Evolutionary conservation across 2,888 invertebrate species (phyloP).

Genomic region (Cephus sareptanus): DNA sequence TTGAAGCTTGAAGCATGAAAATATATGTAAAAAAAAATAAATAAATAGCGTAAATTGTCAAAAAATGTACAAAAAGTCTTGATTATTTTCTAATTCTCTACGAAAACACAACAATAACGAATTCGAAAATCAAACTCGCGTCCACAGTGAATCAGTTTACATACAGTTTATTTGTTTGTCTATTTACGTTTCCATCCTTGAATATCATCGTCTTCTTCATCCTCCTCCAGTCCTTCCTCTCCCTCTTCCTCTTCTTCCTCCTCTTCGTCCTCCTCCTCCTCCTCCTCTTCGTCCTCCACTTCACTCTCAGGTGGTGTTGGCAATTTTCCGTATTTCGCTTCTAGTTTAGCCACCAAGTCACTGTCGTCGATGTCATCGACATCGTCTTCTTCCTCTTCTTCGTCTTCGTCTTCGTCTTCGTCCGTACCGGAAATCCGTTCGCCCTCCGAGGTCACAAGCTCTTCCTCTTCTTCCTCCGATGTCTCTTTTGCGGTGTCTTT

Average conservation of each 20-base stretch:
- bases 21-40: not conserved
- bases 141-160: not conserved
- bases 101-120: not conserved
- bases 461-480: conserved; percentile 16
- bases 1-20: not conserved
- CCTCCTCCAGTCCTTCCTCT: conserved; percentile 48
- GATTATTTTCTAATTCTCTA: too few relatives aligned
- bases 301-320: conserved; percentile 65
- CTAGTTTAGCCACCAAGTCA: conserved; percentile 76
- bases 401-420: conserved; percentile 29
- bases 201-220: conserved; percentile 51
- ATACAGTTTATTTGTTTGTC: conserved; percentile 22
- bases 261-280: conserved; percentile 66
- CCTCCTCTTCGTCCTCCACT: conserved; percentile 65
- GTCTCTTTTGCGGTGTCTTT: conserved; percentile 9
- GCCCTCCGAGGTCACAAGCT: conserved; percentile 30
- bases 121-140: conserved; percentile 2
- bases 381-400: conserved; percentile 52
- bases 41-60: not conserved
- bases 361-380: conserved; percentile 74
- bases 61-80: not conserved
- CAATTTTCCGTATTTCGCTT: conserved; percentile 79
- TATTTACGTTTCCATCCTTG: conserved; percentile 65
- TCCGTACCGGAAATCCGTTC: conserved; percentile 37
- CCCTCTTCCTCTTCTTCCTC: conserved; percentile 42